Base-by-base conservation (phyloP, 2,113 vertebrate species). In the Lophochroa leadbeateri region DNA sequence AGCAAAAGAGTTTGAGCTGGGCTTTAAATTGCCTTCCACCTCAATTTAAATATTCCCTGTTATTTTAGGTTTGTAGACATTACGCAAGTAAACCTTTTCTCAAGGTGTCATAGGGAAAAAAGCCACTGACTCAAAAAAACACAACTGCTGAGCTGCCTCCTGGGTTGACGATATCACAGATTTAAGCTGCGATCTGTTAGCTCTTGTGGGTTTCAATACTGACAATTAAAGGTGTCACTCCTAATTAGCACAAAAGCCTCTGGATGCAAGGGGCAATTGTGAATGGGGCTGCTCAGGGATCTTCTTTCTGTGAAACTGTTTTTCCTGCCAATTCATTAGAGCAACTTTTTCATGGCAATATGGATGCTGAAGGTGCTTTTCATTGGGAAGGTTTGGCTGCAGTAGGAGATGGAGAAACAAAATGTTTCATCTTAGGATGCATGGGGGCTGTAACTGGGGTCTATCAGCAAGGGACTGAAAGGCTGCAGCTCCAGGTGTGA, bases 51-150 rank as follows among this genome's bases (percentile, higher is more conserved):
- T 93, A 93, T 86, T 97, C 94, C 57, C 78, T 96, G 92, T 96
- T 97, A 94, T 97, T 97, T 97, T 96, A 97, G 68, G 67, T 92
- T 95, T 87, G 92, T 82, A 98, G 97, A 98, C 96, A 93, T 97
- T 95, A 97, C 96, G 91, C 89, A 92, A 97, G 96, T 97, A 97
- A 97, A 96, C 92, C 81, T 94, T 95, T 96, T 95, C 95, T 97
- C 92, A 96, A 97, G 97, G 93, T 35, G 24, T 98, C 94, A 90
- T 79, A 92, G 85, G 78, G 47, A 97, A 97, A 96, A 67, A 94
- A 75, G 82, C 15, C 72, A 92, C 82, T 60, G 76, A 92, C 86
- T 83, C 80, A 84, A 92, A 80, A 47, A 53, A 50, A 31, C 20
- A 64, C 43, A 68, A 39, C 76, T 74, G 76, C 90, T 78, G 90